Evolutionary conservation across 2,797 vertebrate species (phyloP).

Genomic region (Malacoraja senta): DNA sequence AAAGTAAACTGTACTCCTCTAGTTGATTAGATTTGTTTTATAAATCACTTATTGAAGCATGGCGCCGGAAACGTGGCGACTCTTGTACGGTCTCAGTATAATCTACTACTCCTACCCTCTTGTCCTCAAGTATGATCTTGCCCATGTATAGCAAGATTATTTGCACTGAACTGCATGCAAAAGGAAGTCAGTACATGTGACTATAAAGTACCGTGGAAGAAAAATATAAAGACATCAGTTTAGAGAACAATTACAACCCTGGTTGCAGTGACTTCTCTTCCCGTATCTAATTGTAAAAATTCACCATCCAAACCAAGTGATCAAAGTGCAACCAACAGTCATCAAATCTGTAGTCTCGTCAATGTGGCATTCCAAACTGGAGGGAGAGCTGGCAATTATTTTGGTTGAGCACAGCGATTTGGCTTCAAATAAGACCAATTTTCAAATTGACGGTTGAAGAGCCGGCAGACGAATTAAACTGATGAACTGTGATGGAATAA

Average conservation of each 20-base stretch:
- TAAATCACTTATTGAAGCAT: background rate
- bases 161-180: too few relatives aligned
- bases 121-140: too few relatives aligned
- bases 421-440: background rate
- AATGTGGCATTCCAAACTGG: background rate
- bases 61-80: too few relatives aligned
- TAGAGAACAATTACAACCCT: background rate
- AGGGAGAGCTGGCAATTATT: background rate
- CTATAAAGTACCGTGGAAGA: too few relatives aligned
- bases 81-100: too few relatives aligned
- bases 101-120: too few relatives aligned
- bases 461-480: background rate
- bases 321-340: background rate
- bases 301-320: background rate
- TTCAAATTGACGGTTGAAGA: background rate
- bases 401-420: background rate
- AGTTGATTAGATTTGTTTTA: background rate
- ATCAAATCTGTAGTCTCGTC: background rate
- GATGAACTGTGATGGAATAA: background rate
- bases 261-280: background rate
- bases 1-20: background rate
- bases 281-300: background rate
- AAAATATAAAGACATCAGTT: too few relatives aligned
- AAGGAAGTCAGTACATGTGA: too few relatives aligned
- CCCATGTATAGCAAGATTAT: too few relatives aligned